phyloP scores from a whole-genome alignment of 2,113 vertebrate genomes.

The Atrichornis clamosus region DNA sequence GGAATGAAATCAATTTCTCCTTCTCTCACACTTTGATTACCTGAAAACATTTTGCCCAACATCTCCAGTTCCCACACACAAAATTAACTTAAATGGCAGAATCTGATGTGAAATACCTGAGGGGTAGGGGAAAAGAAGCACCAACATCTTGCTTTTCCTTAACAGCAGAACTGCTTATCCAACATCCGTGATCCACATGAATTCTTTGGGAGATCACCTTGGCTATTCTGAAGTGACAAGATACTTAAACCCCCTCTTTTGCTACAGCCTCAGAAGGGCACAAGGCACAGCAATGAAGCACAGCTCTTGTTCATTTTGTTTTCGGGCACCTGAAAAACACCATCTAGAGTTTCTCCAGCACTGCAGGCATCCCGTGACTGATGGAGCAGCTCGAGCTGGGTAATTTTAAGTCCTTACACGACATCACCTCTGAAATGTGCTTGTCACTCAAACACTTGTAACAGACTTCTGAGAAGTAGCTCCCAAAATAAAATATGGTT shows the following conservation, averaged over 20 bases:
- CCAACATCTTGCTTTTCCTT: neutral
- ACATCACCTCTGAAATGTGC: neutral
- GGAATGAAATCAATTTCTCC: neutral
- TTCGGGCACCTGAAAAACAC: neutral
- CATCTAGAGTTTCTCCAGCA: neutral
- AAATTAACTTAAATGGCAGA: neutral
- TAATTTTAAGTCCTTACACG: neutral
- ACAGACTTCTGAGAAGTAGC: neutral
- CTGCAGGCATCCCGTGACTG: neutral
- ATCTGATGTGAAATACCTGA: neutral
- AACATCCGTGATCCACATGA: fast-evolving
- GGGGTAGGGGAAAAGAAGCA: neutral
- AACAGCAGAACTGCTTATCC: neutral
- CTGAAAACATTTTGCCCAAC: neutral
- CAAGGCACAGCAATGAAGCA: neutral
- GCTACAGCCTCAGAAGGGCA: neutral
- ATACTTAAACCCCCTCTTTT: neutral
- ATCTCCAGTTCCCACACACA: neutral
- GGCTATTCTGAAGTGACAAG: neutral
- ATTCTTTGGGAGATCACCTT: neutral
- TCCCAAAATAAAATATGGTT: neutral
- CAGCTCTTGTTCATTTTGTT: neutral
- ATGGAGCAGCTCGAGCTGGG: neutral
- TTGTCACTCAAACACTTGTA: neutral
- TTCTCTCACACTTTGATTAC: neutral